Evolutionary conservation across 2,888 invertebrate genomes (phyloP), one percentile per base, ranked within the genome.

Genomic region (Apodemia duryi): DNA sequence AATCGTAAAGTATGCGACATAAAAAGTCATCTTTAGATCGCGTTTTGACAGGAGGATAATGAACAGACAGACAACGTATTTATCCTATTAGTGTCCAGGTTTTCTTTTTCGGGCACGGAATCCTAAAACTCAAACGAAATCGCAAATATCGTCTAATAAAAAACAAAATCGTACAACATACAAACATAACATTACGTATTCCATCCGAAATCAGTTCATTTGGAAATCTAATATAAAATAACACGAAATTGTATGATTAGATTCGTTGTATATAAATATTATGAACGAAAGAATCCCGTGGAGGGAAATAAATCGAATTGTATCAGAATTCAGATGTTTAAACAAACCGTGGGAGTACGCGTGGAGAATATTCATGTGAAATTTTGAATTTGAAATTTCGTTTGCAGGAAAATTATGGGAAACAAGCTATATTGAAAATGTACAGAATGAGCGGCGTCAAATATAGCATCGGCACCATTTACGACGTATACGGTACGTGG

Each of bases 361-460:
- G 65, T 65, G 61, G 68, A 61, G 75, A 77, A 78, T 76, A 77
- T 64, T 64, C 60, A 64, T 64, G 61, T 61, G 61, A 2, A 61
- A 51, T 64, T 64, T 64, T 64, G 61, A 64, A 64, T 64, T 60
- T 46, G 51, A 32, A 46, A 60, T 60, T 41, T 64, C 46, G 60
- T 64, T 78, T 76, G 66, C 81, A 89, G 89, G 88, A 85, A 74
- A 87, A 86, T 79, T 87, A 78, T 69, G 86, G 82, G 38, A 85
- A 84, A 78, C 88, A 88, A 74, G 88, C 88, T 62, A 74, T 82
- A 74, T 69, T 81, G 71, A 79, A 77, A 76, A 85, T 89, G 69
- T 84, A 78, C 69, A 74, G 70, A 73, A 63, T 72, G 66, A 71
- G 73, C 68, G 75, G 80, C 13, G 70, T 70, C 65, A 85, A 82